phyloP scores from a whole-genome alignment of 2,797 vertebrate genomes.

The Aeoliscus strigatus region DNA sequence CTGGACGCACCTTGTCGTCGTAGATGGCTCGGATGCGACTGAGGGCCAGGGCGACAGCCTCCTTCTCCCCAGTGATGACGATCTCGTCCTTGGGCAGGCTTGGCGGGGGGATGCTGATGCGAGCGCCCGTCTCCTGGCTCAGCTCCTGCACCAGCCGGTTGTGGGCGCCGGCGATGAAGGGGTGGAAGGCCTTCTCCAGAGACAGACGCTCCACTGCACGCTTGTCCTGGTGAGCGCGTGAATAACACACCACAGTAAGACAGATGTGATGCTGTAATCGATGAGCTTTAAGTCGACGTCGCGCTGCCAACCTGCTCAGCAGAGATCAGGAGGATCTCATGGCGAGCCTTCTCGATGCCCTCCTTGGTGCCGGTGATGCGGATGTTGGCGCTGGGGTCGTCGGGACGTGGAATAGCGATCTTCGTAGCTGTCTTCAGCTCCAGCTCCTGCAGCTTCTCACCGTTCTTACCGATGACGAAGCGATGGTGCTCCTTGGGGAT shows the following conservation, averaged over 20 bases:
- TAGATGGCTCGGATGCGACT: not conserved
- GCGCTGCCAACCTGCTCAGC: slow-evolving; percentile 97
- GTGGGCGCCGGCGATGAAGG: slow-evolving; percentile 93
- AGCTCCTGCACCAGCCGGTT: slow-evolving; percentile 90
- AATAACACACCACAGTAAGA: no score
- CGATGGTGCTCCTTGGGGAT: slow-evolving; percentile 99
- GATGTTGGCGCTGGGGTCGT: slow-evolving; percentile 96
- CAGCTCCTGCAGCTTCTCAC: slow-evolving; percentile 97
- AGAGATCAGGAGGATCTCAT: slow-evolving; percentile 96
- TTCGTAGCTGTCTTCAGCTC: slow-evolving; percentile 99
- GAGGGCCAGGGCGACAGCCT: slow-evolving; percentile 91
- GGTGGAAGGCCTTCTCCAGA: slow-evolving; percentile 96
- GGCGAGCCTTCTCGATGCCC: slow-evolving; percentile 98
- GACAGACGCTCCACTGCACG: slow-evolving; percentile 95
- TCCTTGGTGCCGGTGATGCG: slow-evolving; percentile 99
- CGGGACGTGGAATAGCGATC: slow-evolving; percentile 98
- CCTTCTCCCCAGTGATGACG: slow-evolving; percentile 98
- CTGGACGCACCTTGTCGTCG: no score
- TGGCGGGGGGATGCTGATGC: slow-evolving; percentile 95
- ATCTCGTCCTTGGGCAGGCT: slow-evolving; percentile 97
- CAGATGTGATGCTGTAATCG: no score
- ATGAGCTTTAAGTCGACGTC: not conserved
- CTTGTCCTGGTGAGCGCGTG: slow-evolving; percentile 96
- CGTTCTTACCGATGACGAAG: slow-evolving; percentile 98
- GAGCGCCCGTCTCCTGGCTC: slow-evolving; percentile 93